Evolutionary conservation across 2,797 vertebrate species (phyloP), one percentile per base, ranked within the genome.

Genomic region (Fistularia tabacaria): DNA sequence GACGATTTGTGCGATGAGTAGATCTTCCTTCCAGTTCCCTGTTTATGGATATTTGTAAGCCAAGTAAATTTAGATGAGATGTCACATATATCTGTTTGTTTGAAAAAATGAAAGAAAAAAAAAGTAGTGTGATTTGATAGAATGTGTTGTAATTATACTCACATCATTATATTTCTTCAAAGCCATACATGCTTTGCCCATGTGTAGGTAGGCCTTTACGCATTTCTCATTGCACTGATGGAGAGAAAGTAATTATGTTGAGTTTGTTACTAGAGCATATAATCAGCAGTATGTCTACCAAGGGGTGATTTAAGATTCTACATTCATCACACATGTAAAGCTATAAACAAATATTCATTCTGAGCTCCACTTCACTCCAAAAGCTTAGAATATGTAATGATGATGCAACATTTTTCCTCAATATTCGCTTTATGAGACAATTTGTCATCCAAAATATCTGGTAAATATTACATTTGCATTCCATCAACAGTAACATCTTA

Each of bases 171-270:
- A 95, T 66, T 92, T 82, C 70, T 88, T 84, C 44, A 95, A 74
- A 1, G 87, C 91, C 62, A 91, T 71, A 77, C 92, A 87, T 64
- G 94, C 94, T 82, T 91, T 96, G 6, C 92, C 94, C 94, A 95
- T 95, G 49, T 93, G 93, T 41, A 95, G 85, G 55, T 92, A 90
- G 0, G 94, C 93, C 74, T 98, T 98, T 7, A 87, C 77, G 64
- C 86, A 93, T 42, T 80, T 93, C 38, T 89, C 90, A 86, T 92
- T 88, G 85, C 94, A 96, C 94, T 97, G 86, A 62, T 36, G 57
- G 49, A 69, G 42, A 77, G 25, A 66, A 64, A 69, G 66, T 58
- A 1, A 71, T 59, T 36, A 68, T 15, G 25, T 38, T n/a, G 9
- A 54, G 37, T 41, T 14, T 45, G 46, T 53, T 53, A 9, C 42